phyloP scores from a whole-genome alignment of 35 echinoderm and acorn worm species.

The Diadema setosum region DNA sequence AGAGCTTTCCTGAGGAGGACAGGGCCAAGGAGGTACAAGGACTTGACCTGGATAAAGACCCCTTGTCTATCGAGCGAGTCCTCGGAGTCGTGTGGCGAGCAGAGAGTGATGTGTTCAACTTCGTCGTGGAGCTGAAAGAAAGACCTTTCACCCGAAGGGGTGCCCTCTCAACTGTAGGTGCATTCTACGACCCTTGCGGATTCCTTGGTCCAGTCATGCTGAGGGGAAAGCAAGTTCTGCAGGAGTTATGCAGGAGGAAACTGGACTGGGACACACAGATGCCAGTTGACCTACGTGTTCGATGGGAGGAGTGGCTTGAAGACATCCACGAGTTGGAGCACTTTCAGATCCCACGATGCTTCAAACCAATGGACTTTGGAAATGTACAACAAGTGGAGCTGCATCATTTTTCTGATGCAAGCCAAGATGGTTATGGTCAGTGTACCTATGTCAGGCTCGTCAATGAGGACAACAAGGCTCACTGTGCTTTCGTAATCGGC shows the following conservation, averaged over 20 bases:
- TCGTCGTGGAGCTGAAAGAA: not conserved
- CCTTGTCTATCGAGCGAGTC: slow-evolving; percentile 6
- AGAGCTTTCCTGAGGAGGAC: slow-evolving; percentile 6
- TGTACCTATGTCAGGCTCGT: slow-evolving; percentile 20
- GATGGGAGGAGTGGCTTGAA: slow-evolving; percentile 4
- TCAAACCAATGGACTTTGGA: not conserved
- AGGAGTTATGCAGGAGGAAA: not conserved
- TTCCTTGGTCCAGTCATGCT: slow-evolving; percentile 45
- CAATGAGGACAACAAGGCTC: not conserved
- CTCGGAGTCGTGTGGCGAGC: slow-evolving; percentile 47
- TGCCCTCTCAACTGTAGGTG: slow-evolving; percentile 53
- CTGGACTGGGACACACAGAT: slow-evolving; percentile 50
- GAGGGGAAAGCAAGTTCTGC: slow-evolving; percentile 5
- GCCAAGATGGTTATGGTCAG: slow-evolving; percentile 32
- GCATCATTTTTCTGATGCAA: slow-evolving; percentile 50
- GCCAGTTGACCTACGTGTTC: not conserved
- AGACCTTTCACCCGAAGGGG: slow-evolving; percentile 39
- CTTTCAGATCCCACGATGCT: slow-evolving; percentile 21
- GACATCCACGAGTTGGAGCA: not conserved
- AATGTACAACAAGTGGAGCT: not conserved
- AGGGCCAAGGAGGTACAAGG: slow-evolving; percentile 35
- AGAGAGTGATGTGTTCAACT: slow-evolving; percentile 42
- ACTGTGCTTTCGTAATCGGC: slow-evolving; percentile 17
- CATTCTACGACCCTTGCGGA: slow-evolving; percentile 57
- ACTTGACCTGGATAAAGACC: slow-evolving; percentile 25